Evolutionary conservation across 2,797 vertebrate genomes (phyloP).

Genomic region (Gadopsis bispinosus): DNA sequence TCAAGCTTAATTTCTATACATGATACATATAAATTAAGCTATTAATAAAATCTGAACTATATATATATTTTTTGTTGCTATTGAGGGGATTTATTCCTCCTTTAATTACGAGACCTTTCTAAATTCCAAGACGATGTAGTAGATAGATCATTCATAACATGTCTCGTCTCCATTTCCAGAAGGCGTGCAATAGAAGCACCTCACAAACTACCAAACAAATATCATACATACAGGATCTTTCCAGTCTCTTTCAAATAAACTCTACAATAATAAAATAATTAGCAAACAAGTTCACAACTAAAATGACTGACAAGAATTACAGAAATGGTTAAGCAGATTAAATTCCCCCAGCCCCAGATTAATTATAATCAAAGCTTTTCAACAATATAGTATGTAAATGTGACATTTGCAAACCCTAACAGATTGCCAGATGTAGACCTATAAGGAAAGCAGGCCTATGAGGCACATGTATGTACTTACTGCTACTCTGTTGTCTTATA

Average conservation of each 20-base stretch:
- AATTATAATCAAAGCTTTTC: not conserved
- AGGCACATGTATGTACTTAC: slow-evolving; percentile 64
- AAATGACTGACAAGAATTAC: not conserved
- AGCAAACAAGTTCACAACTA: not conserved
- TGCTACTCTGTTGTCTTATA: slow-evolving; percentile 56
- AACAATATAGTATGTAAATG: not conserved
- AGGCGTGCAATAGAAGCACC: not conserved
- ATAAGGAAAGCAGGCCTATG: slow-evolving; percentile 23
- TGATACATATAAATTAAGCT: not conserved
- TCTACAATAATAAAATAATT: not conserved
- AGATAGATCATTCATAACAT: not conserved
- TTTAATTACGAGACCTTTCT: not conserved
- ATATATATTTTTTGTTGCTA: not conserved
- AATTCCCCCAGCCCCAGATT: not conserved
- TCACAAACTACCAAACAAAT: not conserved
- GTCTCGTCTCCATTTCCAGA: not conserved
- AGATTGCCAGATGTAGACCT: slow-evolving; percentile 52
- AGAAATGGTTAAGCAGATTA: not conserved
- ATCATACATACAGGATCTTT: not conserved
- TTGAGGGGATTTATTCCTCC: not conserved
- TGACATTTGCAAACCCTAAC: slow-evolving; percentile 44
- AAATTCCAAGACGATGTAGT: not conserved
- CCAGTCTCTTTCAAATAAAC: not conserved
- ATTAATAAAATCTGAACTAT: not conserved
- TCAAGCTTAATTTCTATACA: not conserved